Conservation (phyloP, 2,797 vertebrate genomes). For the Zalophus californianus region DNA sequence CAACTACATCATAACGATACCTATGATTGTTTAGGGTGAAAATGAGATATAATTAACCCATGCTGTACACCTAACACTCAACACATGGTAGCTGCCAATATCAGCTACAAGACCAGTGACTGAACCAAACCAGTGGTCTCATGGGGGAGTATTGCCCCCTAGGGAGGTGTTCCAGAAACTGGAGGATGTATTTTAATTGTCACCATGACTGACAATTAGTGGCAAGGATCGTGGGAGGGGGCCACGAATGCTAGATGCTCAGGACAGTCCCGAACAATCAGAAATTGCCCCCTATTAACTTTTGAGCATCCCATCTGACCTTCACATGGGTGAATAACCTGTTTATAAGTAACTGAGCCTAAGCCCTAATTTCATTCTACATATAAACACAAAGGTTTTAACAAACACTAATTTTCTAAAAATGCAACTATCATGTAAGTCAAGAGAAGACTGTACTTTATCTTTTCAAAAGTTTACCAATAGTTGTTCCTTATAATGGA, state of each 20-base stretch:
- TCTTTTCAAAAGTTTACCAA: background rate
- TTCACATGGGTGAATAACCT: background rate
- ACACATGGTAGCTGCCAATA: rapidly evolving
- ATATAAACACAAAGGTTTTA: background rate
- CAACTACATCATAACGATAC: background rate
- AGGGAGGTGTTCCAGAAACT: background rate
- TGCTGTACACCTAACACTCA: background rate
- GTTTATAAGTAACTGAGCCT: background rate
- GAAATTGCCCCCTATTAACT: background rate
- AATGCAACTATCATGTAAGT: background rate
- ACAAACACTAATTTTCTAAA: conserved; percentile 34
- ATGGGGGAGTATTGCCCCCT: background rate
- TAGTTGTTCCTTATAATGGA: background rate
- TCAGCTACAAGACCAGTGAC: background rate
- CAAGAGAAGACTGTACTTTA: background rate
- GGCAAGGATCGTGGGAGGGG: background rate
- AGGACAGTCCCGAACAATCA: background rate
- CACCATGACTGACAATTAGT: background rate
- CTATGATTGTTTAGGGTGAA: background rate
- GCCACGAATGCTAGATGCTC: rapidly evolving
- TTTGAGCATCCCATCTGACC: background rate
- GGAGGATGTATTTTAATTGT: background rate
- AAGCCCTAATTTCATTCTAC: background rate
- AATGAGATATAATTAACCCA: background rate
- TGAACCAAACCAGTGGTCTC: too few relatives aligned